These are phyloP conservation scores for Tholera decimalis DNA, from an alignment of 2,888 invertebrate species.

Conservation along the genomic window DNA sequence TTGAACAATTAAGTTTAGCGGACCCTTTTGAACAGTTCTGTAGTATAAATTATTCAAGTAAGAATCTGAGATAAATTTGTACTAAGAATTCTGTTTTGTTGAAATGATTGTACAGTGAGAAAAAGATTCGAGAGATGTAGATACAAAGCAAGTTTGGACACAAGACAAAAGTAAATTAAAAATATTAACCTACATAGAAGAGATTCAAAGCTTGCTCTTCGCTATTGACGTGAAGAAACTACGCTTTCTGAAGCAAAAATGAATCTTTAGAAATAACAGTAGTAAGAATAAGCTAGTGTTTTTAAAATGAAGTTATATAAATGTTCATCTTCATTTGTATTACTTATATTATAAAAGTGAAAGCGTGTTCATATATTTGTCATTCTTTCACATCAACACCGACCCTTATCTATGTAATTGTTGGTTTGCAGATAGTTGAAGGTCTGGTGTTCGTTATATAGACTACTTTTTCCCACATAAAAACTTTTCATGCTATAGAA, in stretches of 20 bases:
- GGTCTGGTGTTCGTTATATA: too few species aligned
- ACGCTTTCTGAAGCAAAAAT: background rate
- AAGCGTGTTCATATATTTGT: too few species aligned
- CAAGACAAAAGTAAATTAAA: background rate
- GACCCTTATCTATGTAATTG: too few species aligned
- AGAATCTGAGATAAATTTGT: slow-evolving; percentile 8
- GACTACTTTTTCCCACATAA: too few species aligned
- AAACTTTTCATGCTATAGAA: too few species aligned
- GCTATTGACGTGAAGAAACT: background rate
- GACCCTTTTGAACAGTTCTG: slow-evolving; percentile 12
- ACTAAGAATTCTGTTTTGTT: background rate
- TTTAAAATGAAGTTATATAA: background rate
- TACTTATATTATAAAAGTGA: too few species aligned
- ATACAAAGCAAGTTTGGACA: background rate
- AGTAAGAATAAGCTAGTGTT: background rate
- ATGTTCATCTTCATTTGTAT: too few species aligned
- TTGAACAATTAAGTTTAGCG: slow-evolving; percentile 15
- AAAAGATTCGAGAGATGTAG: background rate
- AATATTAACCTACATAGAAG: background rate
- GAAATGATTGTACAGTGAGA: background rate
- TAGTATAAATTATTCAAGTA: slow-evolving; percentile 19
- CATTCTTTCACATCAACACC: too few species aligned
- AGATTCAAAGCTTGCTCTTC: background rate
- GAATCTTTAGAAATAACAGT: background rate
- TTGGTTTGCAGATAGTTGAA: too few species aligned